phyloP scores from a whole-genome alignment of 2,113 vertebrate genomes.

The Climacteris rufus region DNA sequence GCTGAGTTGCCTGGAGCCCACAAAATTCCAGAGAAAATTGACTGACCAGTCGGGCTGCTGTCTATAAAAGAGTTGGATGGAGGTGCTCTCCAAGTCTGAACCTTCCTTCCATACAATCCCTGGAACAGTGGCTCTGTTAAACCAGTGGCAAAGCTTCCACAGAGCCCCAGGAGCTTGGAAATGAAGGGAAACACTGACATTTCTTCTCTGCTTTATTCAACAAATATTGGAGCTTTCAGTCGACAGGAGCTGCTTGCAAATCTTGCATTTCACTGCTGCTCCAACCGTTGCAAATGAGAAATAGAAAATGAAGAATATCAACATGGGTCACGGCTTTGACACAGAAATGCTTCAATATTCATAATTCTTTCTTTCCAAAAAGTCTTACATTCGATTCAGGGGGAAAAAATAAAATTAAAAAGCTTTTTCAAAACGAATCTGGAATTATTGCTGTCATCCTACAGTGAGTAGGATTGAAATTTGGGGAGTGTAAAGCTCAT shows the following conservation, averaged over 20 bases:
- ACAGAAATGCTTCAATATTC: background rate
- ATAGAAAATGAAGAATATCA: background rate
- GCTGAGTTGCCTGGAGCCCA: background rate
- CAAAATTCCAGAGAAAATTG: background rate
- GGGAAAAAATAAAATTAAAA: background rate
- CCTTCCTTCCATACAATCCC: background rate
- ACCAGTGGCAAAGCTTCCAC: background rate
- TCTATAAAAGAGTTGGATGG: background rate
- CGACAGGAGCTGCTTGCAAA: background rate
- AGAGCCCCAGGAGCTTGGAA: background rate
- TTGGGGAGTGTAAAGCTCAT: background rate
- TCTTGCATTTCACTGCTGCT: background rate
- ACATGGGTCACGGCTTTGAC: background rate
- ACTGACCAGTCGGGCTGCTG: background rate
- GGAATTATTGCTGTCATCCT: background rate
- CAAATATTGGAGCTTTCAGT: background rate
- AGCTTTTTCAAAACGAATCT: background rate
- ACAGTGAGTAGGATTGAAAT: background rate
- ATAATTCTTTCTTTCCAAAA: background rate
- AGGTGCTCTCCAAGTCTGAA: background rate
- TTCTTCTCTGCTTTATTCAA: background rate
- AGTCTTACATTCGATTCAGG: background rate
- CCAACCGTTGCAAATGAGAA: background rate
- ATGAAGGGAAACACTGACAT: background rate
- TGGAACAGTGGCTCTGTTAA: background rate